Evolutionary conservation across 2,888 invertebrate species (phyloP).

Genomic region (Parthenolecanium corni): DNA sequence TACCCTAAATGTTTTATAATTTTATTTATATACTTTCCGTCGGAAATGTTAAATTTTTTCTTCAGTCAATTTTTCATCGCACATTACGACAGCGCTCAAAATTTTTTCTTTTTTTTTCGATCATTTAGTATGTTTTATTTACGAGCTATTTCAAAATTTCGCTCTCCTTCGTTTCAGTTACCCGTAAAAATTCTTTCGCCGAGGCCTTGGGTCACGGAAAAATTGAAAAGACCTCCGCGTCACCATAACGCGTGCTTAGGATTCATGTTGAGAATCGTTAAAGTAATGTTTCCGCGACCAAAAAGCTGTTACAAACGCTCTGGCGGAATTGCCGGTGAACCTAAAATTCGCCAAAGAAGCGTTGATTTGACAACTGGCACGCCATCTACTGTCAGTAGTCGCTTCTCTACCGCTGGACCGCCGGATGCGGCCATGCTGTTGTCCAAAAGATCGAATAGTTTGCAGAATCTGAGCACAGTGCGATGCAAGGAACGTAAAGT

Average conservation of each 20-base stretch:
- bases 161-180: neutral
- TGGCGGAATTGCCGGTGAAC: too few relatives aligned
- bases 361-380: too few relatives aligned
- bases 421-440: neutral
- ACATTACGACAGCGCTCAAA: neutral
- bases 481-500: constrained; percentile 1
- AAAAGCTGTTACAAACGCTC: constrained; percentile 7
- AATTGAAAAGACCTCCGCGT: neutral
- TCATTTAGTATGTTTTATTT: neutral
- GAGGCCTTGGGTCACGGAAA: neutral
- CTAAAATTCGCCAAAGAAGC: too few relatives aligned
- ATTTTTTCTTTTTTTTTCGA: neutral
- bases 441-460: constrained; percentile 9
- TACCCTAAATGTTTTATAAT: neutral
- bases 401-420: too few relatives aligned
- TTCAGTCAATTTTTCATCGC: too few relatives aligned
- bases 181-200: too few relatives aligned
- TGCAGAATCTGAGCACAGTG: constrained; percentile 2
- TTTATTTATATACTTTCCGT: too few relatives aligned
- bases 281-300: neutral
- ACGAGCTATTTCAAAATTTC: neutral
- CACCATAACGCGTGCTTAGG: too few relatives aligned
- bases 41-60: too few relatives aligned
- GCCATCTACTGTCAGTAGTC: too few relatives aligned
- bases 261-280: too few relatives aligned